Evolutionary conservation across 2,888 invertebrate genomes (phyloP), one percentile per base, ranked within the genome.

Genomic region (Chorisops tibialis): DNA sequence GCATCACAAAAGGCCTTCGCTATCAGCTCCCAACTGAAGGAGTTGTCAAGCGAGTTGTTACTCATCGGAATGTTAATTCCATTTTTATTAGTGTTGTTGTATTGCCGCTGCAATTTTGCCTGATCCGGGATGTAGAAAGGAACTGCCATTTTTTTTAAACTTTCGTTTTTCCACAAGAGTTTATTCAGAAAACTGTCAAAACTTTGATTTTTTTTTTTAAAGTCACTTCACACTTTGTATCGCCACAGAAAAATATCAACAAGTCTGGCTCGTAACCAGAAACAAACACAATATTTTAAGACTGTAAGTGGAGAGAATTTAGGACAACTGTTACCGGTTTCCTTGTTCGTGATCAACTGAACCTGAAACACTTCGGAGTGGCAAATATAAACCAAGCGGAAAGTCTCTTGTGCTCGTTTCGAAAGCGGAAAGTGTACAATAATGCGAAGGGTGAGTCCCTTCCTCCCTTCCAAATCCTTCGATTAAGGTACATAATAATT

Each of bases 41-140:
- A 52, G 21, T 59, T 64, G 12, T 62, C 49, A 14, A 58, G 35
- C 11, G 54, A 39, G 54, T 62, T 62, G 30, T 56, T 56, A 45
- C 45, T 45, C 43, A 50, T 62, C 5, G 64, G 64, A 16, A 64
- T 64, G 35, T 54, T 64, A 22, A 64, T 45, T 21, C 61, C 61
- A 18, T 51, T 56, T 21, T 30, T 43, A 3, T 16, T 30, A 4
- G 56, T 43, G 3, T 16, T 35, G 18, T 41, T 58, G 19, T 65
- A 50, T 37, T 63, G 50, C 24, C 59, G 51, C 18, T 41, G 21
- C 12, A 63, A 35, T 37, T 65, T 63, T 12, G 47, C 58, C 48
- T 65, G 65, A 35, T 63, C 65, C 45, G 65, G 65, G 52, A 65
- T 63, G 51, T 61, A 63, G 52, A 65, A 65, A 51, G 65, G 65